Percentiles rank a stretch among this genome's conserved stretches.
These are phyloP conservation scores for Henricia sp. DNA, from an alignment of 53 echinoderm and acorn worm species.

Conservation along the genomic window DNA sequence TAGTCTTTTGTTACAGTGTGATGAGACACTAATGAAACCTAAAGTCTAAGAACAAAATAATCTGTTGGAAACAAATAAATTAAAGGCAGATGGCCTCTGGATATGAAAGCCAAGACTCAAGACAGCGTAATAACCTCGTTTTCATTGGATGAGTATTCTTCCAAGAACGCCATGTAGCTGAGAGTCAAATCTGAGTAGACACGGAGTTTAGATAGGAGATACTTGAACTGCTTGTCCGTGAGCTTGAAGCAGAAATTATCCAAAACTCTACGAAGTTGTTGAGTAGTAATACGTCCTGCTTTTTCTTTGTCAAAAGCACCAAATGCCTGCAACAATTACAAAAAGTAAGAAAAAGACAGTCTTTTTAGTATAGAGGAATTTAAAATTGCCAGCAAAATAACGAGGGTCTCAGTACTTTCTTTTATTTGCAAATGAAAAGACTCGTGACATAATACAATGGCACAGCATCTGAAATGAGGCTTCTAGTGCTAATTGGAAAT, in stretches of 20 bases:
- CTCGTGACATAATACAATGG: no score
- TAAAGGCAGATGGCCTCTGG: no score
- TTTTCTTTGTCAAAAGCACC: conserved; percentile 96
- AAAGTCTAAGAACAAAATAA: background rate
- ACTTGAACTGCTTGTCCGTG: conserved; percentile 95
- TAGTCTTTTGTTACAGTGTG: no score
- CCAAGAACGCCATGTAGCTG: conserved; percentile 86
- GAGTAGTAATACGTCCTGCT: conserved; percentile 77
- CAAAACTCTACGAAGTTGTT: conserved; percentile 87
- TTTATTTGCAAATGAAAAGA: no score
- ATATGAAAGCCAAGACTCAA: background rate
- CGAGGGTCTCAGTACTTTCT: no score
- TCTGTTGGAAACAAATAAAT: background rate
- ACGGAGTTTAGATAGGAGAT: conserved; percentile 80
- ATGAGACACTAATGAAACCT: background rate
- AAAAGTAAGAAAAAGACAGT: background rate
- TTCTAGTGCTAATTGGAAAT: no score
- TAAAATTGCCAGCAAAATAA: no score
- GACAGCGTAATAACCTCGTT: conserved; percentile 69
- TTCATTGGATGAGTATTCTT: conserved; percentile 91
- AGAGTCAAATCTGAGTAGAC: conserved; percentile 83
- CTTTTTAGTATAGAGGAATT: no score
- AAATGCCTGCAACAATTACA: conserved; percentile 74
- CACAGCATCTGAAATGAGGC: no score
- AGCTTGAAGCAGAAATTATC: conserved; percentile 99